These are phyloP conservation scores for Fratercula arctica DNA, from an alignment of 2,797 vertebrate species.

Conservation along the genomic window DNA sequence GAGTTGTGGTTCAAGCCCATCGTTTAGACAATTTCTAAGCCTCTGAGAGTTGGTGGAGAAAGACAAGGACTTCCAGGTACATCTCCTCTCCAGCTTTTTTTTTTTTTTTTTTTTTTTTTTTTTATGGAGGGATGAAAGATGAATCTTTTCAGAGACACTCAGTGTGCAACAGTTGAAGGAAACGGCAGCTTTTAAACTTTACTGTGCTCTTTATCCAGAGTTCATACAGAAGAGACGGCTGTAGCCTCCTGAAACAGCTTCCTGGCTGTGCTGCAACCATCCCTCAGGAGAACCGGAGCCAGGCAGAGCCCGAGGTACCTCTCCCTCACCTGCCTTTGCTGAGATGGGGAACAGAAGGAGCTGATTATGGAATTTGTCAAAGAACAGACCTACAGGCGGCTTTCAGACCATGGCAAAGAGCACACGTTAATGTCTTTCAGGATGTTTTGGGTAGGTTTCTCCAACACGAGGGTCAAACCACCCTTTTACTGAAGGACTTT, in stretches of 20 bases:
- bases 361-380: neutral
- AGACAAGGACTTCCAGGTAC: neutral
- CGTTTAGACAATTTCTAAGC: neutral
- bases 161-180: neutral
- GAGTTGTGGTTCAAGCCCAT: neutral
- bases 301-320: neutral
- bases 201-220: neutral
- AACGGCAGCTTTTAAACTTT: neutral
- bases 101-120: neutral
- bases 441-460: neutral
- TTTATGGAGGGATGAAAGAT: neutral
- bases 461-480: neutral
- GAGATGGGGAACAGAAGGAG: neutral
- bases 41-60: neutral
- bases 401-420: neutral
- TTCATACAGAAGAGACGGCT: neutral
- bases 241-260: neutral
- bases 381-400: neutral
- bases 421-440: neutral
- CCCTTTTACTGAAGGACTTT: neutral
- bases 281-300: neutral
- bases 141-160: neutral
- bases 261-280: neutral
- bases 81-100: neutral
- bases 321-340: neutral